A percentile compares a stretch with the other conserved stretches of the same genome.
Conservation (phyloP, 2,113 vertebrate species). For the Scolopax mira region DNA sequence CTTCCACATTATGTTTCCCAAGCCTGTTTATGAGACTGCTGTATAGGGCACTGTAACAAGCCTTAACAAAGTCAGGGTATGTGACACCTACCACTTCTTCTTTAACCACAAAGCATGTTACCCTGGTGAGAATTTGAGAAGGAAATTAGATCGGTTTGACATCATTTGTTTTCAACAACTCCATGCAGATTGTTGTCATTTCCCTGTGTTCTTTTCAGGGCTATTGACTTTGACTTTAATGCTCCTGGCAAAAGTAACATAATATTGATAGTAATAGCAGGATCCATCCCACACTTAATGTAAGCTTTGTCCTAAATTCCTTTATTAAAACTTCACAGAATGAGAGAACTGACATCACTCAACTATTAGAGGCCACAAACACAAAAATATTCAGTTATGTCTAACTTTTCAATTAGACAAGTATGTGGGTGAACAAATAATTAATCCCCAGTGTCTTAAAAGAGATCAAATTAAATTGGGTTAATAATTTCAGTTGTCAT, state of each 20-base stretch:
- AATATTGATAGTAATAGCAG: neutral
- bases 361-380: conserved; percentile 38
- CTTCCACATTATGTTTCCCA: neutral
- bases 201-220: neutral
- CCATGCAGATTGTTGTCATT: neutral
- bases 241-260: neutral
- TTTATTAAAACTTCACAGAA: conserved; percentile 26
- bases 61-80: neutral
- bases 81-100: neutral
- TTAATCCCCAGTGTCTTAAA: conserved; percentile 37
- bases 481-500: conserved; percentile 48
- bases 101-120: neutral
- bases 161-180: neutral
- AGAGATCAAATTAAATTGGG: conserved; percentile 39
- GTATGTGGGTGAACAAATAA: conserved; percentile 19
- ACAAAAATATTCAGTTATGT: conserved; percentile 44
- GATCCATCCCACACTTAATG: neutral
- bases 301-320: neutral
- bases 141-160: neutral
- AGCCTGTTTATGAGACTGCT: neutral
- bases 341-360: neutral
- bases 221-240: neutral
- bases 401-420: conserved; percentile 61
- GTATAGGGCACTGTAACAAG: neutral
- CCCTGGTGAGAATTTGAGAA: neutral